Base-by-base conservation (phyloP, 2,113 vertebrate species). In the Nyctereutes procyonoides region DNA sequence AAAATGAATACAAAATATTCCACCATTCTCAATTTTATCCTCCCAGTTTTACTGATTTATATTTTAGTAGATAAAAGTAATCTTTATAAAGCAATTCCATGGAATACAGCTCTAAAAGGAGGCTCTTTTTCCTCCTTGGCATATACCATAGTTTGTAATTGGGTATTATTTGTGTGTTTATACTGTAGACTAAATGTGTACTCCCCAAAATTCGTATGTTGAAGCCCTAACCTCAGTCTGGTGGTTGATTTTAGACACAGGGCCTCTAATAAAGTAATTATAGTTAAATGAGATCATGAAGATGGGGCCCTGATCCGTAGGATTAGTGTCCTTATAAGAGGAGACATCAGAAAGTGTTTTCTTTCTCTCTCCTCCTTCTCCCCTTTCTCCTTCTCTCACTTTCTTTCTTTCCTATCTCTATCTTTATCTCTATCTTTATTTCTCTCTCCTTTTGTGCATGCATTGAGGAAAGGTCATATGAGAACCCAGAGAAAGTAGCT, bases 21-120 rank as follows among this genome's bases (percentile, higher is more conserved):
- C 8, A 9, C 32, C 19, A 58, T 84, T 90, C 22, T 76, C 65
- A 71, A 12, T 32, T 92, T 55, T 73, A 79, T 30, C 35, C 43
- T 74, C 12, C 63, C 83, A 30, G 73, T 20, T 83, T 51, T 97
- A 69, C 63, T 77, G 51, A 91, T 86, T 86, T 82, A 60, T 82
- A 35, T 84, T 83, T 94, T 77, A 55, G 65, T 51, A 2, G 28
- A 63, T 86, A 89, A 84, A 96, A 93, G 6, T n/a, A 63, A 53
- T 81, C 65, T 71, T 80, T 81, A 79, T 76, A 93, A 81, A 97
- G 53, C 32, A 86, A 69, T 17, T 60, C 4, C 22, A 93, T 20
- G 9, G 32, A 90, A 43, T 38, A 55, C 0, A 93, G 19, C 10
- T 93, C 60, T 96, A 67, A 43, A 71, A 88, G 38, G 20, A 79